Evolutionary conservation across 2,113 vertebrate species (phyloP).

Genomic region (Panthera leo): DNA sequence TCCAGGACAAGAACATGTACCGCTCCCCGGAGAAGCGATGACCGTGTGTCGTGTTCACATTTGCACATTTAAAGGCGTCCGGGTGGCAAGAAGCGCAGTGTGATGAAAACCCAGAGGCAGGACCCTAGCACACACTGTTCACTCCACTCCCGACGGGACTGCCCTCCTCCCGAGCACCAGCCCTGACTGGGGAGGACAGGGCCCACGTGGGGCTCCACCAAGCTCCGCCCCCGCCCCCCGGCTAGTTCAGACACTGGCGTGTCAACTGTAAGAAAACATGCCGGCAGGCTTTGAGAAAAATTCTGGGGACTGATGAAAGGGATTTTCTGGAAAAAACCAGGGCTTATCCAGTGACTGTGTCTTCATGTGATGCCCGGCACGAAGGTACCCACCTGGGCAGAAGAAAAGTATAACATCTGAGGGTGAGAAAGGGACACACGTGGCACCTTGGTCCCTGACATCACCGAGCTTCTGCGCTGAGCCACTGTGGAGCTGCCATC

Average conservation of each 20-base stretch:
- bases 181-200: background rate
- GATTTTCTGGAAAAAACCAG: background rate
- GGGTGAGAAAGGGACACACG: background rate
- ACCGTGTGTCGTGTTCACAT: background rate
- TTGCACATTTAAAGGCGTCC: background rate
- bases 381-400: background rate
- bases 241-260: background rate
- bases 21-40: background rate
- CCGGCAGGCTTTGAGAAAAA: background rate
- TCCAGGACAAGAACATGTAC: background rate
- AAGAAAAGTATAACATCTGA: background rate
- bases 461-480: background rate
- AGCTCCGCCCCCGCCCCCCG: too few relatives aligned
- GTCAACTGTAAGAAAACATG: background rate
- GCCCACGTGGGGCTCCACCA: background rate
- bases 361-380: background rate
- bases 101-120: background rate
- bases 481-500: background rate
- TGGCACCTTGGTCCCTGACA: background rate
- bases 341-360: background rate
- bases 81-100: background rate
- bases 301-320: background rate
- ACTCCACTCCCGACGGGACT: too few relatives aligned
- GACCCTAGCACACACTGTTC: too few relatives aligned
- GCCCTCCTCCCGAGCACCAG: background rate